Percentiles rank a stretch among this genome's conserved stretches.
These are phyloP conservation scores for Haliclona indistincta DNA, from an alignment of 37 sponge, comb jelly and placozoan genomes.

Conservation along the genomic window DNA sequence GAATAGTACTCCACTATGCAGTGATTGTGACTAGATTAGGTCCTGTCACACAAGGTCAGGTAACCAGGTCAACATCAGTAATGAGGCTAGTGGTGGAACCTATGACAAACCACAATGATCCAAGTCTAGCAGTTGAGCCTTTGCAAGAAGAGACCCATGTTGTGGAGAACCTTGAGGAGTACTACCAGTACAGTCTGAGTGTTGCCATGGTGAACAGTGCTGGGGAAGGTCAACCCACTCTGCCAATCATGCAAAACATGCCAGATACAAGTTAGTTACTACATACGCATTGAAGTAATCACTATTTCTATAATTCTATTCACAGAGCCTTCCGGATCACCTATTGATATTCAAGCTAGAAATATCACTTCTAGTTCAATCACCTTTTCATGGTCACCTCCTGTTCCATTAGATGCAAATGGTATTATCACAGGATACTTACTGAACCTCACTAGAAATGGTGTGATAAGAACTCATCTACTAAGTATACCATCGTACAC, in stretches of 20 bases:
- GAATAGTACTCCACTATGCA: slow-evolving; percentile 12
- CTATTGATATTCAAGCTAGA: background rate
- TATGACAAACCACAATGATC: background rate
- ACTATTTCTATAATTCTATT: background rate
- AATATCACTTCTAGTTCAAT: background rate
- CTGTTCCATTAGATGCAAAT: background rate
- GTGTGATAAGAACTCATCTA: too few relatives aligned
- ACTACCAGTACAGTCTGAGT: background rate
- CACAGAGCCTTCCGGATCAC: slow-evolving; percentile 1
- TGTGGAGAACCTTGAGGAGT: background rate
- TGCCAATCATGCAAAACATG: background rate
- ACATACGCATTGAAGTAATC: background rate
- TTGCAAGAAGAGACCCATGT: background rate
- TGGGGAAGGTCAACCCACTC: background rate
- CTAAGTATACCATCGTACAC: too few relatives aligned
- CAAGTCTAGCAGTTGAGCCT: background rate
- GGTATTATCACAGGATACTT: slow-evolving; percentile 28
- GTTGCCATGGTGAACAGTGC: background rate
- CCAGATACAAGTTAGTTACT: background rate
- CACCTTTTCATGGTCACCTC: background rate
- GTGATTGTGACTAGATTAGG: background rate
- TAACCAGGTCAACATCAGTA: background rate
- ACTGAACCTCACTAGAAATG: background rate
- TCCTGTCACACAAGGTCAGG: background rate
- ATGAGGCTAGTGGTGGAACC: background rate